Evolutionary conservation across 1,140 invertebrate species (phyloP).

Genomic region (Ephestia elutella): DNA sequence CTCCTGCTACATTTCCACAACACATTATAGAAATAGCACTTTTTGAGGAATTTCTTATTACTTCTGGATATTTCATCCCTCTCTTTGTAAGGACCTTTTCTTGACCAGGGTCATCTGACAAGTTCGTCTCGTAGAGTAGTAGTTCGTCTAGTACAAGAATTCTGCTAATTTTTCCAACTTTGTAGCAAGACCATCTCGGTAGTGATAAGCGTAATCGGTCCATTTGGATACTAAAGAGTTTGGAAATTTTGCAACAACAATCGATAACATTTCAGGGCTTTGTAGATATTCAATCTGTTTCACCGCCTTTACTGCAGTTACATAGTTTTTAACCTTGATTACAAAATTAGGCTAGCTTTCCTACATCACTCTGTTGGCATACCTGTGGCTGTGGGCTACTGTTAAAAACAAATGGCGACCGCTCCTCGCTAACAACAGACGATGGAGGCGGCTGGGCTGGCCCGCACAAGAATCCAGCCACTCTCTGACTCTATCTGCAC

Average conservation of each 20-base stretch:
- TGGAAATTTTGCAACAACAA: slow-evolving; percentile 5
- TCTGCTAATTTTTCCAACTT: slow-evolving; percentile 8
- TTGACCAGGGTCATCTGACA: too few species aligned
- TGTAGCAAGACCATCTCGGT: not conserved
- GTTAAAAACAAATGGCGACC: not conserved
- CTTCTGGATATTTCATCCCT: too few species aligned
- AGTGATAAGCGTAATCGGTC: too few species aligned
- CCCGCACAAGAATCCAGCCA: not conserved
- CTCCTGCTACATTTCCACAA: too few species aligned
- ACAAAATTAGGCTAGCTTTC: not conserved
- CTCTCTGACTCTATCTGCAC: not conserved
- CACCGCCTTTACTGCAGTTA: not conserved
- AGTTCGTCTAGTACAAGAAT: slow-evolving; percentile 12
- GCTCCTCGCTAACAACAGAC: too few species aligned
- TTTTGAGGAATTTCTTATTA: too few species aligned
- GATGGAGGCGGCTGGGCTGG: not conserved
- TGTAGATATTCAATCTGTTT: slow-evolving; percentile 9
- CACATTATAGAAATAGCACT: too few species aligned
- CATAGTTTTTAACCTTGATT: slow-evolving; percentile 13
- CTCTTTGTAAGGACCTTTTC: too few species aligned
- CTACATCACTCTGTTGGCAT: not conserved
- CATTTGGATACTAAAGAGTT: too few species aligned
- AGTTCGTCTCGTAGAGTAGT: too few species aligned
- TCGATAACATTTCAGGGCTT: slow-evolving; percentile 3
- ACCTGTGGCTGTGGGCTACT: too few species aligned